phyloP scores from a whole-genome alignment of 2,888 invertebrate species.

The Epinotia bilunana region DNA sequence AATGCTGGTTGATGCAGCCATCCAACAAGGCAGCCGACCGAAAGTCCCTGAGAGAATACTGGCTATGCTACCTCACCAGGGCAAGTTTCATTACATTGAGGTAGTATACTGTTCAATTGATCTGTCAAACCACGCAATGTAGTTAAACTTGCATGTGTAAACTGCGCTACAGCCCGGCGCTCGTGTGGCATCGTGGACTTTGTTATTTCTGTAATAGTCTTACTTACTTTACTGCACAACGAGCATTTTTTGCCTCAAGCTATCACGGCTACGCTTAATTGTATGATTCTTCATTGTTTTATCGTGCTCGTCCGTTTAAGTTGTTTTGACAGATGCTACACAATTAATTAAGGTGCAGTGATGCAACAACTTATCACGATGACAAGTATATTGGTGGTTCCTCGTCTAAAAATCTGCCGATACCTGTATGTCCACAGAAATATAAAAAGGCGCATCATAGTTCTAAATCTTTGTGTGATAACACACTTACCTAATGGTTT shows the following conservation, averaged over 20 bases:
- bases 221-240: not conserved
- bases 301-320: not conserved
- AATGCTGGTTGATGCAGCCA: no score
- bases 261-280: slow-evolving; percentile 1
- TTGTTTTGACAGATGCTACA: slow-evolving; percentile 6
- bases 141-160: no score
- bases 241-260: slow-evolving; percentile 9
- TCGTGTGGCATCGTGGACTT: not conserved
- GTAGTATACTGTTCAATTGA: no score
- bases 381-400: not conserved
- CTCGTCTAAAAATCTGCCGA: not conserved
- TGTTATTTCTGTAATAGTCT: not conserved
- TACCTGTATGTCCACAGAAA: not conserved
- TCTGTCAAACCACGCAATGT: no score
- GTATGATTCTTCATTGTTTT: slow-evolving; percentile 15
- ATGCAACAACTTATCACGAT: not conserved
- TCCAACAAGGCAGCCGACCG: no score
- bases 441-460: no score
- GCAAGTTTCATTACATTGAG: no score
- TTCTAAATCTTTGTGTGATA: no score
- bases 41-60: no score
- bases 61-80: no score
- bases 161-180: not conserved
- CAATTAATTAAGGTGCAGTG: not conserved
- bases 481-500: no score